Conservation (phyloP, 2,888 invertebrate species). For the Saturnia pavonia region DNA sequence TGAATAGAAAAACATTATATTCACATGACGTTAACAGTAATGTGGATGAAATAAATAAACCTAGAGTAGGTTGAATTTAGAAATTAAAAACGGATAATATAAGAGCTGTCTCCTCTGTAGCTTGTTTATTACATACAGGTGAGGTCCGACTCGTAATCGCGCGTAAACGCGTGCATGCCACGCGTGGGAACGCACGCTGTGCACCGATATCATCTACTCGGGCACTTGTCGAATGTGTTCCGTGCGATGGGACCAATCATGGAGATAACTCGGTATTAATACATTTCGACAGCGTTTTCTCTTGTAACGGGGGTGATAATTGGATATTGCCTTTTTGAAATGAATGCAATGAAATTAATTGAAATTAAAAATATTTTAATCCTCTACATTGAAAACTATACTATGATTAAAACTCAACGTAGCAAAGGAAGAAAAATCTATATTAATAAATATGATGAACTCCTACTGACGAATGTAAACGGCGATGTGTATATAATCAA, state of each 20-base stretch:
- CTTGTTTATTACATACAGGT: conserved; percentile 10
- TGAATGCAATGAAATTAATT: neutral
- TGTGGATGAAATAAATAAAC: too few relatives aligned
- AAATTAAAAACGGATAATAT: neutral
- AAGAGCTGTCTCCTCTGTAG: conserved; percentile 7
- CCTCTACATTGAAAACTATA: neutral
- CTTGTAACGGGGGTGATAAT: conserved; percentile 13
- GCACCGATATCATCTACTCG: conserved; percentile 18
- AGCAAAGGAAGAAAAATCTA: neutral
- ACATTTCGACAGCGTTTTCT: conserved; percentile 15
- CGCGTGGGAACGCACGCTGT: conserved; percentile 21
- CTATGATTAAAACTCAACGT: neutral
- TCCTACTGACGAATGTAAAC: too few relatives aligned
- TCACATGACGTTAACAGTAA: too few relatives aligned
- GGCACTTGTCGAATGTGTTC: conserved; percentile 18
- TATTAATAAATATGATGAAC: neutral
- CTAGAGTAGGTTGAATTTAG: neutral
- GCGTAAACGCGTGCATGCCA: conserved; percentile 11
- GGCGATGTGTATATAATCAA: too few relatives aligned
- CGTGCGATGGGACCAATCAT: conserved; percentile 15
- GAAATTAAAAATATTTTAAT: neutral
- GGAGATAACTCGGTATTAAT: conserved; percentile 17
- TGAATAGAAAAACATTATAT: too few relatives aligned
- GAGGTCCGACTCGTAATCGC: neutral
- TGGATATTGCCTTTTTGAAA: conserved; percentile 2